A percentile compares a stretch with the other conserved stretches of the same genome.
Conservation (phyloP, 2,888 invertebrate genomes). For the Acronicta aceris region DNA sequence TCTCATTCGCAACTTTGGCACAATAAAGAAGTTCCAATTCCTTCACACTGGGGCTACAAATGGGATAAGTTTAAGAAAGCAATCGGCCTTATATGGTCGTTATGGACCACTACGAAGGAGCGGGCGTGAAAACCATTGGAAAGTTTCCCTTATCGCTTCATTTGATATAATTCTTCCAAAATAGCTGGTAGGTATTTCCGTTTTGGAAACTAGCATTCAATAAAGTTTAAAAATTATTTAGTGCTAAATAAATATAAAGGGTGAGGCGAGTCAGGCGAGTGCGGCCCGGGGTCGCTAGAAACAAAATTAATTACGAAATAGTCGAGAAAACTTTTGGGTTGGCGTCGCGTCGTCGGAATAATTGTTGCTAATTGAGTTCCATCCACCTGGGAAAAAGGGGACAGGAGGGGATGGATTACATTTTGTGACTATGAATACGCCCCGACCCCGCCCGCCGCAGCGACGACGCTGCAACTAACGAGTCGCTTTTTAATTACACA, state of each 20-base stretch:
- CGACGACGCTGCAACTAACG: conserved; percentile 60
- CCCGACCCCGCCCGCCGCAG: conserved; percentile 15
- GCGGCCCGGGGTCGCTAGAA: conserved; percentile 70
- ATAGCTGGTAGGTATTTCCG: conserved; percentile 58
- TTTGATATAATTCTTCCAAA: conserved; percentile 77
- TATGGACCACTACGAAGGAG: conserved; percentile 82
- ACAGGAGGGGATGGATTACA: conserved; percentile 64
- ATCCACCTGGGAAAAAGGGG: conserved; percentile 73
- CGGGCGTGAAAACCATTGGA: conserved; percentile 83
- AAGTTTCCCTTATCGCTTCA: conserved; percentile 82
- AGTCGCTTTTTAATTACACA: conserved; percentile 66
- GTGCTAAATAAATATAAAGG: conserved; percentile 63
- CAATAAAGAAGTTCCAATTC: conserved; percentile 86
- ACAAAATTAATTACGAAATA: conserved; percentile 86
- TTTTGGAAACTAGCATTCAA: conserved; percentile 57
- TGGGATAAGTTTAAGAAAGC: conserved; percentile 88
- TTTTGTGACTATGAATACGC: conserved; percentile 56
- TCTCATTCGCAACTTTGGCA: conserved; percentile 82
- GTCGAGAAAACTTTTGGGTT: conserved; percentile 81
- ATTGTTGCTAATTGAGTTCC: conserved; percentile 86
- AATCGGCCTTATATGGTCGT: conserved; percentile 88
- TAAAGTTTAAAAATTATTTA: conserved; percentile 67
- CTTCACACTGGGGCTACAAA: conserved; percentile 81
- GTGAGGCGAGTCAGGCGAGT: conserved; percentile 62
- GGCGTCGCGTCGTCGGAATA: conserved; percentile 78